A percentile compares a stretch with the other conserved stretches of the same genome.
These are phyloP conservation scores for Pavo muticus DNA, from an alignment of 2,113 vertebrate species.

Conservation along the genomic window DNA sequence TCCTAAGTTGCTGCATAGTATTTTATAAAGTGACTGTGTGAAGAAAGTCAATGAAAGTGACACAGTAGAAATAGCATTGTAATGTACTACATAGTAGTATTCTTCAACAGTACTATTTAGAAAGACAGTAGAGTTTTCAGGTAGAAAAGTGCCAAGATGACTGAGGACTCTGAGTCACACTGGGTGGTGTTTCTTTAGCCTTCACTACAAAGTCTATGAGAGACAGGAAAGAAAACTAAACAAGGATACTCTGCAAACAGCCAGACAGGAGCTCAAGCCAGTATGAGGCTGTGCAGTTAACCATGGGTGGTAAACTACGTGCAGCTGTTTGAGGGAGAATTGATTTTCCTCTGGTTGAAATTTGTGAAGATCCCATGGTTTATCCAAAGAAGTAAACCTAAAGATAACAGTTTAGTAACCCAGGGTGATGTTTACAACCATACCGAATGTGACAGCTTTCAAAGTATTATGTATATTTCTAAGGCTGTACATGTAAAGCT, in stretches of 20 bases:
- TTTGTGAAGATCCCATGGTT: constrained; percentile 28
- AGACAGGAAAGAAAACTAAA: neutral
- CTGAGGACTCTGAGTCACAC: neutral
- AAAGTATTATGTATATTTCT: constrained; percentile 81
- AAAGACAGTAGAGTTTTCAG: neutral
- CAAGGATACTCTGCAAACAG: neutral
- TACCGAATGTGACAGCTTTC: constrained; percentile 82
- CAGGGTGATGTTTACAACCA: constrained; percentile 80
- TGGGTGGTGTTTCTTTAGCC: neutral
- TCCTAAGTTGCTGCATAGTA: neutral
- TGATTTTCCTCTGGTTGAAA: constrained; percentile 67
- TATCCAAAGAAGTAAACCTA: constrained; percentile 49
- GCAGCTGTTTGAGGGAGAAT: constrained; percentile 42
- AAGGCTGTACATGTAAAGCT: constrained; percentile 74
- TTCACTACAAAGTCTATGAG: neutral
- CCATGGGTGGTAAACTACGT: neutral
- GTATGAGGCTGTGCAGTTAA: neutral
- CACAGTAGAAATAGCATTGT: neutral
- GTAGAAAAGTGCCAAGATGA: neutral
- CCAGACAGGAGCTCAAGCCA: neutral
- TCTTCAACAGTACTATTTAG: neutral
- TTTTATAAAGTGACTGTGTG: neutral
- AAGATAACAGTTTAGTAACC: constrained; percentile 74
- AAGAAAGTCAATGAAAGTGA: neutral
- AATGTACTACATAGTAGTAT: neutral